Evolutionary conservation across 2,888 invertebrate genomes (phyloP).

Genomic region (Pantelozetes paolii): DNA sequence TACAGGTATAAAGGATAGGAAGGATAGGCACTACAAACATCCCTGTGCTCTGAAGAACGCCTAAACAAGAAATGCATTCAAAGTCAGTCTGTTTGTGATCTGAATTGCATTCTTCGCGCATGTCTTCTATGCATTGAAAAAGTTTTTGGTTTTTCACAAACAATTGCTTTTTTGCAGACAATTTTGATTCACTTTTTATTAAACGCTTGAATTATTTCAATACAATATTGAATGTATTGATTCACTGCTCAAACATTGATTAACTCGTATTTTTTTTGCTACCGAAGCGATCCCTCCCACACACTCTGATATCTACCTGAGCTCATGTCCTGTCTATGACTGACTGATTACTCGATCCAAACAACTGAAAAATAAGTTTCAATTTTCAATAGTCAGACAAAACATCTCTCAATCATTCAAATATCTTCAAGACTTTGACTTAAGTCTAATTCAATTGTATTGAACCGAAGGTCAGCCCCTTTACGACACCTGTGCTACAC

Average conservation of each 20-base stretch:
- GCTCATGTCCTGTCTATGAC: too few species aligned
- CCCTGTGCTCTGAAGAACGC: slow-evolving; percentile 11
- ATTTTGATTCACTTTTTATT: slow-evolving; percentile 22
- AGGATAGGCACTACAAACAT: background rate
- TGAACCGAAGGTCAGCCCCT: background rate
- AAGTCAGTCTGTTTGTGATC: background rate
- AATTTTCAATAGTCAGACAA: background rate
- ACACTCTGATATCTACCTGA: background rate
- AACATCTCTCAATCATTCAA: slow-evolving; percentile 16
- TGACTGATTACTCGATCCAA: background rate
- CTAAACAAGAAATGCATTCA: slow-evolving; percentile 29
- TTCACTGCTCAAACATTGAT: slow-evolving; percentile 20
- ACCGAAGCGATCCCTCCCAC: background rate
- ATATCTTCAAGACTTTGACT: background rate
- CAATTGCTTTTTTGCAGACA: background rate
- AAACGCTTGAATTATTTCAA: slow-evolving; percentile 11
- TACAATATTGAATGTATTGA: slow-evolving; percentile 13
- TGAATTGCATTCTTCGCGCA: slow-evolving; percentile 1
- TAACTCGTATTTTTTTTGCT: slow-evolving; percentile 9
- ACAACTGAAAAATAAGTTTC: slow-evolving; percentile 3
- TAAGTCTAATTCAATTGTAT: background rate
- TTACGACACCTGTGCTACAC: background rate
- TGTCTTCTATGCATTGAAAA: background rate
- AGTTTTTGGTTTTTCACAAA: background rate
- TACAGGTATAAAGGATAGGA: slow-evolving; percentile 15